Conservation (phyloP, 2,888 invertebrate species). For the Electrophaes corylata region DNA sequence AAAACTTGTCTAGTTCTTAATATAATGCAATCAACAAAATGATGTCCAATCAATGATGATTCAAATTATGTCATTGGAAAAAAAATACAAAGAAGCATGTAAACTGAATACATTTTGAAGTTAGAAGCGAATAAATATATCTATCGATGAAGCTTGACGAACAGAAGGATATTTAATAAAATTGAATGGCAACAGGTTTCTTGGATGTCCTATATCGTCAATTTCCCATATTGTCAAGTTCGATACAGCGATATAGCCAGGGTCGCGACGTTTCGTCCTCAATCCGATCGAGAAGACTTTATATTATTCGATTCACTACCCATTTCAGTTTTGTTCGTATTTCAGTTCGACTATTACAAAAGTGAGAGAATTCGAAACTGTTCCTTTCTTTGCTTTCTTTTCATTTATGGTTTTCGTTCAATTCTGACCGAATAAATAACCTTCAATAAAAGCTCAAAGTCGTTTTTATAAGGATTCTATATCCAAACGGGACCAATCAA, state of each 20-base stretch:
- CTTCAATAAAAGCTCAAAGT: not conserved
- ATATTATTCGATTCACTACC: slow-evolving; percentile 43
- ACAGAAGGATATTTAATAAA: slow-evolving; percentile 43
- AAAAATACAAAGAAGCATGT: not conserved
- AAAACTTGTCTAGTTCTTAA: no score
- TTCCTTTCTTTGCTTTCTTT: not conserved
- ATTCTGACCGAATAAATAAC: not conserved
- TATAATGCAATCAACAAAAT: no score
- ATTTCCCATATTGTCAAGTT: slow-evolving; percentile 65
- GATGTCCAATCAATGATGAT: no score
- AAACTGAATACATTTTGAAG: no score
- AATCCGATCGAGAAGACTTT: slow-evolving; percentile 61
- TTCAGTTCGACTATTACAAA: slow-evolving; percentile 22
- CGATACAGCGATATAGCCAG: slow-evolving; percentile 60
- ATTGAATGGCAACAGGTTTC: slow-evolving; percentile 60
- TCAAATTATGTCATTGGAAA: no score
- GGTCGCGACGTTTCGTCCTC: slow-evolving; percentile 53
- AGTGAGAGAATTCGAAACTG: not conserved
- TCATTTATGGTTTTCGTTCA: not conserved
- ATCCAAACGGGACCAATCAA: not conserved
- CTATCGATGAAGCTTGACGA: not conserved
- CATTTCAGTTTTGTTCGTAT: slow-evolving; percentile 31
- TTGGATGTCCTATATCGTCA: slow-evolving; percentile 58
- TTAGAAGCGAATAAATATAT: not conserved
- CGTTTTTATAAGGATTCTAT: not conserved